phyloP scores from a whole-genome alignment of 1,140 invertebrate species.

The Nasonia longicornis region DNA sequence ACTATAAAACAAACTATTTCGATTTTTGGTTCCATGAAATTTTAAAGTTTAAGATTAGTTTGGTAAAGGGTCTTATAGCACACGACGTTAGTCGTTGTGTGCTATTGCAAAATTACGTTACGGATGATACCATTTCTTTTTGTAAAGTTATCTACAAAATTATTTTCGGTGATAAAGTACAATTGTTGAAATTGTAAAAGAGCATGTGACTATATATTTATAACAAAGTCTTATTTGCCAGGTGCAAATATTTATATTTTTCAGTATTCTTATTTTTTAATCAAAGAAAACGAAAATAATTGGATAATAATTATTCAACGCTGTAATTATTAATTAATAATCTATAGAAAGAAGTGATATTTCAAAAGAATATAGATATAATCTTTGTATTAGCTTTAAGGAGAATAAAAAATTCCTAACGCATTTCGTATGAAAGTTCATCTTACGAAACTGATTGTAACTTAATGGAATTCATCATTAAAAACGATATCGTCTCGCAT shows the following conservation, averaged over 20 bases:
- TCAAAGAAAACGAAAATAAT: not conserved
- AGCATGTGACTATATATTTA: slow-evolving; percentile 27
- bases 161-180: not conserved
- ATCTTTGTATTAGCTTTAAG: not conserved
- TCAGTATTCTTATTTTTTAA: slow-evolving; percentile 19
- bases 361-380: not conserved
- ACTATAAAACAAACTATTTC: not conserved
- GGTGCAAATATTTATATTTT: slow-evolving; percentile 36
- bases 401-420: not conserved
- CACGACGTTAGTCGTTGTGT: not conserved
- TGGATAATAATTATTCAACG: not conserved
- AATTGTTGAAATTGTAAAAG: not conserved
- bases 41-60: not conserved
- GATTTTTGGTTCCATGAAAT: not conserved
- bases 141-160: not conserved
- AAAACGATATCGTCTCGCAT: not conserved
- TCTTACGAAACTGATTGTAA: slow-evolving; percentile 8
- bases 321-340: not conserved
- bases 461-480: not conserved
- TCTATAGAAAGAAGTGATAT: slow-evolving; percentile 10
- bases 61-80: not conserved
- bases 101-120: not conserved
- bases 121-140: not conserved
- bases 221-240: slow-evolving; percentile 44
- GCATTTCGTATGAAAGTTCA: not conserved